A percentile compares a stretch with the other conserved stretches of the same genome.
phyloP scores from a whole-genome alignment of 2,113 vertebrate species.

The Cyprinodon variegatus region DNA sequence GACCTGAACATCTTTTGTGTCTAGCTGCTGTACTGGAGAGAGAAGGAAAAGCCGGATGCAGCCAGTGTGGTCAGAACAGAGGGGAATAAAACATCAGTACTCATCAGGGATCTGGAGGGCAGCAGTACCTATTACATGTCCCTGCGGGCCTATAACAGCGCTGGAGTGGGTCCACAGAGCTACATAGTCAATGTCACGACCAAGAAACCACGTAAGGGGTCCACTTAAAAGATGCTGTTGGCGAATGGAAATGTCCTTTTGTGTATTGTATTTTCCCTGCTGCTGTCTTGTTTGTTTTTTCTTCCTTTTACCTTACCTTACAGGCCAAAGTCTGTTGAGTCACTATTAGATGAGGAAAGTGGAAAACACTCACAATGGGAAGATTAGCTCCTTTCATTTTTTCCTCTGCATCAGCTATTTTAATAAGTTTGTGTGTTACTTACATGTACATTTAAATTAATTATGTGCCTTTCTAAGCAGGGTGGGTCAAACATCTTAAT shows the following conservation, averaged over 20 bases:
- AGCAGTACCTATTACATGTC: constrained; percentile 86
- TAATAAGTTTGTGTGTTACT: neutral
- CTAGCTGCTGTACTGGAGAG: constrained; percentile 90
- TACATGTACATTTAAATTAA: neutral
- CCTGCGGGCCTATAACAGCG: constrained; percentile 91
- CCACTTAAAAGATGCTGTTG: neutral
- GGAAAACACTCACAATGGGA: neutral
- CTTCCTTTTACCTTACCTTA: neutral
- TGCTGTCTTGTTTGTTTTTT: neutral
- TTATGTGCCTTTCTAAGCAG: neutral
- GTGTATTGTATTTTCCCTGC: constrained; percentile 4
- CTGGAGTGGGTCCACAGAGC: constrained; percentile 90
- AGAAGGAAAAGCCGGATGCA: constrained; percentile 86
- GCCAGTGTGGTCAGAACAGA: constrained; percentile 86
- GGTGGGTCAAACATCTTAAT: neutral
- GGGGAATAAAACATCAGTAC: constrained; percentile 87
- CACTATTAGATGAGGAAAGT: constrained; percentile 7
- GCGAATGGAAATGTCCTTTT: constrained; percentile 19
- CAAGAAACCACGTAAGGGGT: constrained; percentile 90
- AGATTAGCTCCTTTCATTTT: neutral
- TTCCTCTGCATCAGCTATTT: neutral
- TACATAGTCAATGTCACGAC: constrained; percentile 89
- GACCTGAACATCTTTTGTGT: constrained; percentile 18
- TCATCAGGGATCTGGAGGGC: constrained; percentile 85
- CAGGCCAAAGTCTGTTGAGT: neutral